Evolutionary conservation across 2,797 vertebrate genomes (phyloP).

Genomic region (Fratercula arctica): DNA sequence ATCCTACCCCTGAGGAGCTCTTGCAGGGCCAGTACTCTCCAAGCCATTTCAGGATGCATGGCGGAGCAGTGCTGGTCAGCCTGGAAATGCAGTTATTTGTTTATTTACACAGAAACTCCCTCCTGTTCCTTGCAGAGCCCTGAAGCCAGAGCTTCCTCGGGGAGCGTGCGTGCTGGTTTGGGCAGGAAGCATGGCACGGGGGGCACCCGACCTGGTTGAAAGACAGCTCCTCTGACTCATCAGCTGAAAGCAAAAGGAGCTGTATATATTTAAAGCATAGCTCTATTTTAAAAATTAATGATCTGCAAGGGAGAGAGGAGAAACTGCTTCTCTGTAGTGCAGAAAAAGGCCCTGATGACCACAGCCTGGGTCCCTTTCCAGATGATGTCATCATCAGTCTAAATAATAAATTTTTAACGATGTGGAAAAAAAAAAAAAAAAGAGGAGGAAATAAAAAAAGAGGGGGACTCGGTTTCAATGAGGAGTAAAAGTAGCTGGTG

Average conservation of each 20-base stretch:
- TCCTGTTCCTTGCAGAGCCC: neutral
- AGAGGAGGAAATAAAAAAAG: conserved; percentile 22
- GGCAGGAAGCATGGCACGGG: conserved; percentile 49
- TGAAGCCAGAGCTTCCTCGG: neutral
- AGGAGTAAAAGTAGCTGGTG: conserved; percentile 62
- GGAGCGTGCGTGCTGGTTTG: conserved; percentile 42
- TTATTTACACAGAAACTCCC: neutral
- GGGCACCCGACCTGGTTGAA: conserved; percentile 47
- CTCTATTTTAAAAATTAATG: conserved; percentile 80
- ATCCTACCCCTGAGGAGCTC: neutral
- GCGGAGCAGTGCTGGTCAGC: neutral
- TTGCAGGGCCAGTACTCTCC: neutral
- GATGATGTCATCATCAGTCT: conserved; percentile 74
- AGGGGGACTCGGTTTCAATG: conserved; percentile 55
- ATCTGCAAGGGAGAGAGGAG: conserved; percentile 74
- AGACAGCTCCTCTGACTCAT: conserved; percentile 73
- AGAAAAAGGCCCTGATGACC: conserved; percentile 74
- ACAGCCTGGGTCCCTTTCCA: conserved; percentile 74
- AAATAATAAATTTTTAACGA: conserved; percentile 77
- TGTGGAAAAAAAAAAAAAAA: conserved; percentile 28
- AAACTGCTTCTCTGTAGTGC: conserved; percentile 70
- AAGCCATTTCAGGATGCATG: neutral
- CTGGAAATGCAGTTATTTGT: neutral
- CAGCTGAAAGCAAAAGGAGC: conserved; percentile 66
- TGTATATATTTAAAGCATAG: conserved; percentile 76